Evolutionary conservation across 2,797 vertebrate genomes (phyloP).

Genomic region (Varecia variegata): DNA sequence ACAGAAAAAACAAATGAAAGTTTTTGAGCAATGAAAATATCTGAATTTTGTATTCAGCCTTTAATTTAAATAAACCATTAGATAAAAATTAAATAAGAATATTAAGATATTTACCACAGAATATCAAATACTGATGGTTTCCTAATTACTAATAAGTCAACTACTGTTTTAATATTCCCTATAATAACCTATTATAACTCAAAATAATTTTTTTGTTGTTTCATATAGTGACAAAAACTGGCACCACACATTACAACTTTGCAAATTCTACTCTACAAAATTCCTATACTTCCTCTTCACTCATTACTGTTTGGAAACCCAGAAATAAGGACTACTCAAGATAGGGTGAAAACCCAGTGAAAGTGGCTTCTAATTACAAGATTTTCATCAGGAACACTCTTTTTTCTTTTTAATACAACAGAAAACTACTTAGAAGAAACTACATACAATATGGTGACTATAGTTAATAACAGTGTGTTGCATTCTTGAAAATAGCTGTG

Average conservation of each 20-base stretch:
- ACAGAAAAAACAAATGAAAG: neutral
- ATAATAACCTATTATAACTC: neutral
- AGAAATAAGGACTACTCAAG: neutral
- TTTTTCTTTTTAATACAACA: neutral
- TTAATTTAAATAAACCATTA: neutral
- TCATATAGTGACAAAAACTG: neutral
- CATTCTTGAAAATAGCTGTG: too few species aligned
- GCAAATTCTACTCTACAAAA: neutral
- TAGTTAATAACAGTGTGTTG: neutral
- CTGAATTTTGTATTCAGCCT: neutral
- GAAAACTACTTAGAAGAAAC: neutral
- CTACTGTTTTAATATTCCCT: neutral
- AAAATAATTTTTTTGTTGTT: neutral
- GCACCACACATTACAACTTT: neutral
- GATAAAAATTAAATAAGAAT: neutral
- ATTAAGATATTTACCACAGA: neutral
- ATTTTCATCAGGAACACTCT: neutral
- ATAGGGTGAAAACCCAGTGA: fast-evolving
- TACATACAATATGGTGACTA: neutral
- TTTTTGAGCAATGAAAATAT: neutral
- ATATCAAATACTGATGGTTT: neutral
- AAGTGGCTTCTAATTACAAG: neutral
- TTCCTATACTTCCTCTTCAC: fast-evolving
- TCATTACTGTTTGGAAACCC: neutral
- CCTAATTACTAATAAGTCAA: neutral